These are phyloP conservation scores for Zelostemma sp. DNA, from an alignment of 1,140 invertebrate species.

Conservation along the genomic window DNA sequence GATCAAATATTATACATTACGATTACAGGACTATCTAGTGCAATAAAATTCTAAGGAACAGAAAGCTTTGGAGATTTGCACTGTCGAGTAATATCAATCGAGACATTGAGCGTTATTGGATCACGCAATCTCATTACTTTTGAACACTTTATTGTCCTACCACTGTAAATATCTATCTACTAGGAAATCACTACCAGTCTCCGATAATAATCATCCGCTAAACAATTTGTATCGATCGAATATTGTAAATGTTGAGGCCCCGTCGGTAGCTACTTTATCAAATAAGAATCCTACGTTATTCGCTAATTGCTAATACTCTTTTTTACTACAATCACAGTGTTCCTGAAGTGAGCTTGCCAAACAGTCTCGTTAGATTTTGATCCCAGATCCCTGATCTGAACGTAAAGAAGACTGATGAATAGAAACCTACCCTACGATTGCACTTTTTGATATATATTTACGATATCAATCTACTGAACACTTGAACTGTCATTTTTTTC, in stretches of 20 bases:
- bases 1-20: conserved; percentile 15
- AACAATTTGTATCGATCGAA: conserved; percentile 41
- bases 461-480: not conserved
- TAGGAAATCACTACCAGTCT: conserved; percentile 67
- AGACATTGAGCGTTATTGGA: conserved; percentile 21
- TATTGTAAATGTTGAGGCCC: conserved; percentile 58
- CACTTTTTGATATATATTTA: conserved; percentile 39
- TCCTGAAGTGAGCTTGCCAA: conserved; percentile 61
- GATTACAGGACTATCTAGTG: conserved; percentile 3
- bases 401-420: conserved; percentile 41
- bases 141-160: conserved; percentile 64
- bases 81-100: conserved; percentile 5
- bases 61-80: conserved; percentile 26
- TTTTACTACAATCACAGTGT: conserved; percentile 67
- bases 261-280: conserved; percentile 55
- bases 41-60: conserved; percentile 13
- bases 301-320: conserved; percentile 39
- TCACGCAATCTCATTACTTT: conserved; percentile 39
- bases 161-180: conserved; percentile 48
- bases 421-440: conserved; percentile 57
- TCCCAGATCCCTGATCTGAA: conserved; percentile 48
- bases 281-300: conserved; percentile 42
- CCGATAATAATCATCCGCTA: conserved; percentile 47
- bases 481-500: not conserved
- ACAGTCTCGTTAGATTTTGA: conserved; percentile 57